Conservation (phyloP, 2,113 vertebrate genomes). For the Lathamus discolor region DNA sequence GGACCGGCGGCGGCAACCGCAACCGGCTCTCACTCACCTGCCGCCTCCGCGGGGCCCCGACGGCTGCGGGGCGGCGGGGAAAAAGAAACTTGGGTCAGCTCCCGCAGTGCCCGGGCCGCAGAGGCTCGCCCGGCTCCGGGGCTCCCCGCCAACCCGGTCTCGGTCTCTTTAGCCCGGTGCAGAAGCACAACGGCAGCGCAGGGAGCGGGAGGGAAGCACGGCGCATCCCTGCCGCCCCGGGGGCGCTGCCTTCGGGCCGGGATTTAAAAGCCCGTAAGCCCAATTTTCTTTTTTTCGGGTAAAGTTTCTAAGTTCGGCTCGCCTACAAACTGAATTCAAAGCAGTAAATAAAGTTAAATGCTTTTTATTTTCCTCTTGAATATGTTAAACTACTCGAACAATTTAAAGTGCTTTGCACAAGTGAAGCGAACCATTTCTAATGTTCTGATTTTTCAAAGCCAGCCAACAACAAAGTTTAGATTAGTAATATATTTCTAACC, state of each 20-base stretch:
- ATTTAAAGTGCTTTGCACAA: slow-evolving; percentile 81
- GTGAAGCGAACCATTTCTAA: slow-evolving; percentile 90
- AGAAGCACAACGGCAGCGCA: not conserved
- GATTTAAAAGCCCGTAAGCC: not conserved
- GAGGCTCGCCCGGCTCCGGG: not conserved
- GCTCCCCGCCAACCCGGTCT: not conserved
- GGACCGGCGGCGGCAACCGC: no score
- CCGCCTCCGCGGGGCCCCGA: not conserved
- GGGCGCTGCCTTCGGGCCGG: not conserved
- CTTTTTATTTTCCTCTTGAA: slow-evolving; percentile 79
- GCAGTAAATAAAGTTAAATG: slow-evolving; percentile 80
- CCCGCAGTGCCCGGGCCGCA: not conserved
- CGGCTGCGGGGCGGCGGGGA: not conserved
- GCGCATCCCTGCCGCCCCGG: not conserved
- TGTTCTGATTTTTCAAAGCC: slow-evolving; percentile 88
- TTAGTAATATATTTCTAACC: slow-evolving; percentile 92
- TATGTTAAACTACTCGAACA: slow-evolving; percentile 81
- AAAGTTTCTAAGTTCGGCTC: slow-evolving; percentile 65
- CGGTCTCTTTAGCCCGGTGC: not conserved
- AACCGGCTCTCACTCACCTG: not conserved
- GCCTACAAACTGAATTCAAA: slow-evolving; percentile 46
- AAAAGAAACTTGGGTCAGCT: not conserved
- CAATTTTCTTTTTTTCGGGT: not conserved
- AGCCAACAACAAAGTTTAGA: slow-evolving; percentile 95
- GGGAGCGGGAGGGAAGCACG: not conserved